A percentile compares a stretch with the other conserved stretches of the same genome.
These are phyloP conservation scores for Eupithecia vulgata DNA, from an alignment of 2,888 invertebrate genomes.

Conservation along the genomic window DNA sequence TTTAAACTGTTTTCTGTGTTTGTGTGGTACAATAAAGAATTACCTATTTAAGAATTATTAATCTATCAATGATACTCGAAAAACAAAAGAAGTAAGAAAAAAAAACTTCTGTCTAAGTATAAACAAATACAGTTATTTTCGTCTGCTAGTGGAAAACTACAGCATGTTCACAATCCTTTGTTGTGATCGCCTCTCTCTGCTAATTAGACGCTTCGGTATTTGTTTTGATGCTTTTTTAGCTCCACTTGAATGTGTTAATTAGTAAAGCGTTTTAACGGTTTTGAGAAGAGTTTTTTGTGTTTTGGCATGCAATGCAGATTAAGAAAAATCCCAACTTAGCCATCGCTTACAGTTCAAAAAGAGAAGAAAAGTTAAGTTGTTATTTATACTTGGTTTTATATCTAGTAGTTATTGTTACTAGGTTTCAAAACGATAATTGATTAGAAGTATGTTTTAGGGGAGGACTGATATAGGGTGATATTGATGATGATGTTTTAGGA, in stretches of 20 bases:
- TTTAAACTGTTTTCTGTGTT: no score
- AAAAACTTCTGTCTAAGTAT: neutral
- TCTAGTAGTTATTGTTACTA: no score
- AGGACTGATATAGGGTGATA: no score
- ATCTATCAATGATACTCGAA: no score
- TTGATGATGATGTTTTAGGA: neutral
- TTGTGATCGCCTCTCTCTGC: conserved; percentile 43
- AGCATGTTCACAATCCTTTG: conserved; percentile 39
- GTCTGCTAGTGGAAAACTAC: conserved; percentile 32
- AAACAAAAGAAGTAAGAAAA: no score
- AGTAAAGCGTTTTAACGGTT: neutral
- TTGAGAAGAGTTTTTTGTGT: neutral
- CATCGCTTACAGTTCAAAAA: neutral
- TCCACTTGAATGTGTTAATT: conserved; percentile 23
- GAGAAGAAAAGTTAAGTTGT: no score
- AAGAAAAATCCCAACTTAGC: neutral
- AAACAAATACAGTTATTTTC: conserved; percentile 33
- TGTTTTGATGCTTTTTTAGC: conserved; percentile 29
- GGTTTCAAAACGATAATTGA: neutral
- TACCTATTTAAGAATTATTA: no score
- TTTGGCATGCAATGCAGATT: neutral
- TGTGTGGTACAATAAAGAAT: no score
- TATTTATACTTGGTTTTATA: no score
- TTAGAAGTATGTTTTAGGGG: neutral
- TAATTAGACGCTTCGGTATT: conserved; percentile 39